Evolutionary conservation across 2,113 vertebrate genomes (phyloP).

Genomic region (Hippocampus barbouri): DNA sequence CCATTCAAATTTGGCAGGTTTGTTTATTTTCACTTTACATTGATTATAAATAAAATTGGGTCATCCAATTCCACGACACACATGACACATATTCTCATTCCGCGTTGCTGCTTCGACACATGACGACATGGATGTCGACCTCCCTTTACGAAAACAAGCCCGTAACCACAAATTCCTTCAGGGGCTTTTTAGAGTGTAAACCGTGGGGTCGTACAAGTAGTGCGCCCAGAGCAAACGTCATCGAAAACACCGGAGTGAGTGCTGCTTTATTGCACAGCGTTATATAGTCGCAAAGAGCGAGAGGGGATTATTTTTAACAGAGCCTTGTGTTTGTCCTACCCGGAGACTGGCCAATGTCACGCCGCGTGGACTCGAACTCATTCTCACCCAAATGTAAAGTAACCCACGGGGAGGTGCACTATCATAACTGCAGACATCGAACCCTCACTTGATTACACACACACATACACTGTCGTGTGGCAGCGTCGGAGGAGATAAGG

Average conservation of each 20-base stretch:
- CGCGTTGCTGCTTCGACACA: constrained; percentile 6
- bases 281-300: constrained; percentile 31
- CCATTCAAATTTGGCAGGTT: neutral
- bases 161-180: constrained; percentile 20
- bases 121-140: constrained; percentile 8
- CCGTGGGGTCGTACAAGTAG: constrained; percentile 33
- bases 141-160: constrained; percentile 14
- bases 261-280: constrained; percentile 25
- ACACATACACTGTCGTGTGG: constrained; percentile 12
- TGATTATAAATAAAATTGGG: neutral
- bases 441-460: constrained; percentile 14
- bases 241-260: constrained; percentile 42
- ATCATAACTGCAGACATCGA: constrained; percentile 20
- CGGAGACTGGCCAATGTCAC: constrained; percentile 58
- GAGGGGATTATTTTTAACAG: constrained; percentile 56
- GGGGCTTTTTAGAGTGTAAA: constrained; percentile 49
- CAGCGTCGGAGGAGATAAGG: constrained; percentile 43
- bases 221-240: constrained; percentile 47
- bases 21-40: neutral
- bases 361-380: constrained; percentile 23
- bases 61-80: neutral
- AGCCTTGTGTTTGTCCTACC: constrained; percentile 62
- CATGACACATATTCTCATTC: neutral
- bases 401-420: constrained; percentile 7
- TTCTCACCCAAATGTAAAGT: constrained; percentile 13